Evolutionary conservation across 2,797 vertebrate genomes (phyloP).

Genomic region (Megalops cyprinoides): DNA sequence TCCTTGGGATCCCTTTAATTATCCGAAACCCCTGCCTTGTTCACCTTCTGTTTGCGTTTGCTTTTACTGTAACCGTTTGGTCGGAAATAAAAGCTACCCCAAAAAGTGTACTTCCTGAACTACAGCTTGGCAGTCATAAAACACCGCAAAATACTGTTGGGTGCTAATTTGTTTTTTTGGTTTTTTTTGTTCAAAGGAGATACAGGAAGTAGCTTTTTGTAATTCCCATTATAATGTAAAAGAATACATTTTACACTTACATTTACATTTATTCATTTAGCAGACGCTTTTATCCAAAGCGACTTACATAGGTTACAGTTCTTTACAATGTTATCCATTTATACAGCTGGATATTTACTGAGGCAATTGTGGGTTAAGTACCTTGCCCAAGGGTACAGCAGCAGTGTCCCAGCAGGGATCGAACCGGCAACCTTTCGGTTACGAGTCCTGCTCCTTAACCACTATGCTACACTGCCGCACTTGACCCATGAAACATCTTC

Average conservation of each 20-base stretch:
- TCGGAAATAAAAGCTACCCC: not conserved
- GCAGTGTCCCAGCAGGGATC: no score
- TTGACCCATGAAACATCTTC: slow-evolving; percentile 68
- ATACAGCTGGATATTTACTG: no score
- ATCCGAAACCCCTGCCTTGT: slow-evolving; percentile 8
- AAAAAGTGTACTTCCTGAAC: not conserved
- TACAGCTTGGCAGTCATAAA: slow-evolving; percentile 30
- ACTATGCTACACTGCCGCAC: no score
- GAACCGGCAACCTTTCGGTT: no score
- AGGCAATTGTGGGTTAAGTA: no score
- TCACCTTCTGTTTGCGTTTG: not conserved
- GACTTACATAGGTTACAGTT: no score
- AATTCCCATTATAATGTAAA: slow-evolving; percentile 51
- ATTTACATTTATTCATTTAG: no score
- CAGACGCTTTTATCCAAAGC: no score
- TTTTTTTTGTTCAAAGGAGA: no score
- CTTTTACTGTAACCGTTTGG: not conserved
- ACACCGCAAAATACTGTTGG: slow-evolving; percentile 24
- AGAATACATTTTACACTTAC: slow-evolving; percentile 56
- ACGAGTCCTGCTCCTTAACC: no score
- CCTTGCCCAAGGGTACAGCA: no score
- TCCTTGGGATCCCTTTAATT: slow-evolving; percentile 28
- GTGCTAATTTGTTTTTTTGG: slow-evolving; percentile 38
- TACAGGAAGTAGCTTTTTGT: slow-evolving; percentile 32
- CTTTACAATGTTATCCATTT: no score